phyloP scores from a whole-genome alignment of 1,140 invertebrate species.

The Drosophila varians region DNA sequence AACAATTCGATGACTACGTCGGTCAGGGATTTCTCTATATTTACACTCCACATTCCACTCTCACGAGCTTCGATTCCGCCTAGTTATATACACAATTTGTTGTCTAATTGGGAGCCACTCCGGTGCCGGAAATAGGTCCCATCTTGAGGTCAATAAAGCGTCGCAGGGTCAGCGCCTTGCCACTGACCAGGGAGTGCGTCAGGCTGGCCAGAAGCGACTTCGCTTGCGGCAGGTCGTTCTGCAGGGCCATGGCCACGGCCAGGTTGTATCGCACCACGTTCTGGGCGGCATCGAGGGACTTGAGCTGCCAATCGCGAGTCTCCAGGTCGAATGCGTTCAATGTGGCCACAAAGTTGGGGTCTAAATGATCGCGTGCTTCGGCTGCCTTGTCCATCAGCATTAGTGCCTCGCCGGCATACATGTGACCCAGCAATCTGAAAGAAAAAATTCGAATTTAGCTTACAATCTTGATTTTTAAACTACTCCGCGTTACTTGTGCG shows the following conservation, averaged over 20 bases:
- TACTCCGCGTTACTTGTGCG: slow-evolving; percentile 58
- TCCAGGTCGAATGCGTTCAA: slow-evolving; percentile 78
- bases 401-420: slow-evolving; percentile 95
- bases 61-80: slow-evolving; percentile 43
- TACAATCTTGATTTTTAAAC: not conserved
- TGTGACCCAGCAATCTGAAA: slow-evolving; percentile 91
- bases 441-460: not conserved
- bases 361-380: slow-evolving; percentile 93
- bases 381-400: slow-evolving; percentile 92
- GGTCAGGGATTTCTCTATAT: slow-evolving; percentile 57
- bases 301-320: slow-evolving; percentile 88
- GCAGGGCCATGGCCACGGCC: slow-evolving; percentile 90
- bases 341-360: slow-evolving; percentile 90
- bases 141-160: slow-evolving; percentile 87
- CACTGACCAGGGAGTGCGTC: slow-evolving; percentile 86
- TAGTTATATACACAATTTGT: slow-evolving; percentile 73
- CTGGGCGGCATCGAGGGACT: slow-evolving; percentile 87
- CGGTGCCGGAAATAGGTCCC: slow-evolving; percentile 11
- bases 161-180: slow-evolving; percentile 89
- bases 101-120: slow-evolving; percentile 47
- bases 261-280: slow-evolving; percentile 91
- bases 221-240: slow-evolving; percentile 91
- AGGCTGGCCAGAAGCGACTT: slow-evolving; percentile 87
- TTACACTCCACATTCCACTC: slow-evolving; percentile 51
- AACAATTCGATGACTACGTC: slow-evolving; percentile 17